Conservation (phyloP, 2,797 vertebrate species). For the Amphiprion clarkii region DNA sequence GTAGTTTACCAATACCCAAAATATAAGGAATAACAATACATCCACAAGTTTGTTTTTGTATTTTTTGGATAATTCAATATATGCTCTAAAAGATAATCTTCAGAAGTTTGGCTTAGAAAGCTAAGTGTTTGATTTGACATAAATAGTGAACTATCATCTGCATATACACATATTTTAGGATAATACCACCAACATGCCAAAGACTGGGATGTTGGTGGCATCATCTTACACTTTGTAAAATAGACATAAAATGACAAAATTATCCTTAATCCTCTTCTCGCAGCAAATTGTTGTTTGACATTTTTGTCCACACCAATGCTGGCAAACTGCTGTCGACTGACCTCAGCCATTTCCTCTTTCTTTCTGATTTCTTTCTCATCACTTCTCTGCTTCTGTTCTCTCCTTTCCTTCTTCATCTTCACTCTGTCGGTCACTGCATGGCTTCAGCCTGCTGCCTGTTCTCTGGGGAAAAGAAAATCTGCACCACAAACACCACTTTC, state of each 20-base stretch:
- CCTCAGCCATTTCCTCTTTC: conserved; percentile 8
- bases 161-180: neutral
- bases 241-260: neutral
- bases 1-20: no score
- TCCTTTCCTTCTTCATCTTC: conserved; percentile 5
- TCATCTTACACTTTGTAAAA: neutral
- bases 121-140: no score
- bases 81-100: no score
- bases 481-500: conserved; percentile 4
- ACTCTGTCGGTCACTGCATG: conserved; percentile 53
- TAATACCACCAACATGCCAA: neutral
- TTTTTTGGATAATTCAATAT: no score
- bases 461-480: neutral
- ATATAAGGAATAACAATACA: no score
- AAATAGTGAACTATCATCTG: neutral
- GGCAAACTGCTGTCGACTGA: conserved; percentile 13
- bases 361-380: conserved; percentile 1
- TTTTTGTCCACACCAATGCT: neutral
- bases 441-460: conserved; percentile 61
- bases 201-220: no score
- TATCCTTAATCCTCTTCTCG: neutral
- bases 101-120: no score
- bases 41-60: no score
- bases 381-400: conserved; percentile 1
- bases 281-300: conserved; percentile 10